phyloP scores from a whole-genome alignment of 2,113 vertebrate species.

The Takifugu flavidus region DNA sequence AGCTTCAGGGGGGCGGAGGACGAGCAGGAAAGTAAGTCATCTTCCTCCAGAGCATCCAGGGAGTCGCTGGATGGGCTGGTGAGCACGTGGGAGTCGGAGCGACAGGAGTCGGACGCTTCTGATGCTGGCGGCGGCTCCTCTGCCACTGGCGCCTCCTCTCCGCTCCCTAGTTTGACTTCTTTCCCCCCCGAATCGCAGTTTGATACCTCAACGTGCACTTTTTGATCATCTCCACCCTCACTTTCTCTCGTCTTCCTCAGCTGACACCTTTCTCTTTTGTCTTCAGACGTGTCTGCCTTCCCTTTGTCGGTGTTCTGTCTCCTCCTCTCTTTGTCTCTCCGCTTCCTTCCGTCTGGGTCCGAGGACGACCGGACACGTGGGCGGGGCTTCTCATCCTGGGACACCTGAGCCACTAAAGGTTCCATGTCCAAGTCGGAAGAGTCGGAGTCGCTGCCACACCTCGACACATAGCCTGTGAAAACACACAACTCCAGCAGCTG shows the following conservation, averaged over 20 bases:
- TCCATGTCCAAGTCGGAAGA: slow-evolving; percentile 84
- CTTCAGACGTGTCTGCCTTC: slow-evolving; percentile 14
- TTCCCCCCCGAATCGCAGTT: neutral
- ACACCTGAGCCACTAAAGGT: slow-evolving; percentile 38
- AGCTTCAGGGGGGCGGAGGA: slow-evolving; percentile 67
- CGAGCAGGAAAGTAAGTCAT: slow-evolving; percentile 80
- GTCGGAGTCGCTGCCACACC: slow-evolving; percentile 88
- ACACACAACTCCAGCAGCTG: slow-evolving; percentile 1
- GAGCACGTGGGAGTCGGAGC: slow-evolving; percentile 73
- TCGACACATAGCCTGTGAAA: slow-evolving; percentile 86
- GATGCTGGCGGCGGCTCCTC: slow-evolving; percentile 68
- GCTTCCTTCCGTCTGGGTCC: slow-evolving; percentile 48
- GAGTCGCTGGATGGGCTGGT: slow-evolving; percentile 90
- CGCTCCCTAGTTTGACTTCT: slow-evolving; percentile 6
- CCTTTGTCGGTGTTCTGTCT: slow-evolving; percentile 33
- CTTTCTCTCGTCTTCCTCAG: slow-evolving; percentile 5
- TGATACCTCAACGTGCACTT: slow-evolving; percentile 4
- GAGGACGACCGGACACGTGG: slow-evolving; percentile 51
- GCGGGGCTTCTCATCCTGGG: slow-evolving; percentile 30
- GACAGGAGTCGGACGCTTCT: slow-evolving; percentile 85
- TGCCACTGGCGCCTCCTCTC: slow-evolving; percentile 12
- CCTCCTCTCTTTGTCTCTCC: slow-evolving; percentile 39
- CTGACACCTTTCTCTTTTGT: slow-evolving; percentile 21
- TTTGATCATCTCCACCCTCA: slow-evolving; percentile 9
- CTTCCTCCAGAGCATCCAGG: slow-evolving; percentile 87